Evolutionary conservation across 2,113 vertebrate genomes (phyloP), one percentile per base, ranked within the genome.

Genomic region (Taurulus bubalis): DNA sequence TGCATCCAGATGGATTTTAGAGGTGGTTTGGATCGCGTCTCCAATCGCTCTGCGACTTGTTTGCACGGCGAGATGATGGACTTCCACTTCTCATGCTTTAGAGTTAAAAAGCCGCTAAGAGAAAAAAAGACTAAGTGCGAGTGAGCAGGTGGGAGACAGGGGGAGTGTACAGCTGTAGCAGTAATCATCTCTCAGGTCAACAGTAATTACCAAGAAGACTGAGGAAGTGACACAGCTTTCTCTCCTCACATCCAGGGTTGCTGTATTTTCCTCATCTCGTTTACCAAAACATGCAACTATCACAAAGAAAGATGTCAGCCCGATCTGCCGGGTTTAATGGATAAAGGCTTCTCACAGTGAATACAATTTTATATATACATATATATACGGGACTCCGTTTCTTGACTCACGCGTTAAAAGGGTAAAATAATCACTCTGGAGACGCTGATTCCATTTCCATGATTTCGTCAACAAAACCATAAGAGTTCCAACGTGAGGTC

Each of bases 181-280:
- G 88, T 80, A 91, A 91, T 93, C 89, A 91, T 90, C 86, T 90
- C 82, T 86, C 85, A 90, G 90, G 92, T 91, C 90, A 93, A 90
- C 89, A 86, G 86, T 90, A 92, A 93, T 92, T 91, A 91, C 87
- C 85, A 83, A 75, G 85, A 86, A 85, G 75, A 85, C 66, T 65
- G 77, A 74, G 70, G 77, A 63, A 82, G 85, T 58, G 40, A 65
- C 60, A 38, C 34, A 14, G 11, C 71, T 34, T 32, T 68, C 26
- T 60, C 24, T 66, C 72, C 47, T 60, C 30, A 68, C 56, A 68
- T 62, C 77, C 84, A 16, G 11, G 42, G 30, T 86, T 42, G 38
- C 68, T 73, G 30, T 76, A 28, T 91, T 85, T 83, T 86, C 49
- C 28, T 77, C 78, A 32, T 88, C 66, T 82, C 6, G 11, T 88